A percentile compares a stretch with the other conserved stretches of the same genome.
Evolutionary conservation across 1,140 invertebrate species (phyloP).

Genomic region (Globodera ellingtonae): DNA sequence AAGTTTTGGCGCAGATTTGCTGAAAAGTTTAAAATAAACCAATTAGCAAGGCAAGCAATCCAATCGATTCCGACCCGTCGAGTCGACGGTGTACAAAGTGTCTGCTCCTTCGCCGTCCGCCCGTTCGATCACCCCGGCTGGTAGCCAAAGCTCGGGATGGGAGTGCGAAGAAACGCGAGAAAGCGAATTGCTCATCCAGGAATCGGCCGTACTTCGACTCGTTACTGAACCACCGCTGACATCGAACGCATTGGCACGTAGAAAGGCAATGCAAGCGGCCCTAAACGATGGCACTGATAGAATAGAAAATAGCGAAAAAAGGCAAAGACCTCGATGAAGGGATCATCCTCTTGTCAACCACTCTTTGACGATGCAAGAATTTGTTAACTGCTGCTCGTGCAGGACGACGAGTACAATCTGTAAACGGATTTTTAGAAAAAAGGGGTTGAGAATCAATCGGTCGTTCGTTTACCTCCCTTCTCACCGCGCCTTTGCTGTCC

Average conservation of each 20-base stretch:
- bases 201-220: constrained; percentile 34
- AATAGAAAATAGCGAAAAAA: not conserved
- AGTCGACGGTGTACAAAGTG: constrained; percentile 5
- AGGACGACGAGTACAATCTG: not conserved
- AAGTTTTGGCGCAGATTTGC: not conserved
- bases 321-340: constrained; percentile 25
- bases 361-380: constrained; percentile 14
- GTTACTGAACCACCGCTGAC: constrained; percentile 17
- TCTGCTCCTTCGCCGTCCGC: not conserved
- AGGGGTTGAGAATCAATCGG: constrained; percentile 24
- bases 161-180: constrained; percentile 30
- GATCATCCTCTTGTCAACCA: constrained; percentile 31
- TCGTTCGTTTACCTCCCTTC: constrained; percentile 25
- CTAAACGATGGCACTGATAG: constrained; percentile 1
- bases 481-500: not conserved
- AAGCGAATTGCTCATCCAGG: constrained; percentile 8
- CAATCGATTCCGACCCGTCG: not conserved
- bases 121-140: not conserved
- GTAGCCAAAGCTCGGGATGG: constrained; percentile 34
- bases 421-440: not conserved
- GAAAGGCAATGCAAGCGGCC: constrained; percentile 33
- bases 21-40: not conserved
- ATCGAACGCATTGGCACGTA: constrained; percentile 31
- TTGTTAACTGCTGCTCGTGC: constrained; percentile 24
- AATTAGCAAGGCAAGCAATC: not conserved